Evolutionary conservation across 1,140 invertebrate genomes (phyloP).

Genomic region (Anastrepha ludens): DNA sequence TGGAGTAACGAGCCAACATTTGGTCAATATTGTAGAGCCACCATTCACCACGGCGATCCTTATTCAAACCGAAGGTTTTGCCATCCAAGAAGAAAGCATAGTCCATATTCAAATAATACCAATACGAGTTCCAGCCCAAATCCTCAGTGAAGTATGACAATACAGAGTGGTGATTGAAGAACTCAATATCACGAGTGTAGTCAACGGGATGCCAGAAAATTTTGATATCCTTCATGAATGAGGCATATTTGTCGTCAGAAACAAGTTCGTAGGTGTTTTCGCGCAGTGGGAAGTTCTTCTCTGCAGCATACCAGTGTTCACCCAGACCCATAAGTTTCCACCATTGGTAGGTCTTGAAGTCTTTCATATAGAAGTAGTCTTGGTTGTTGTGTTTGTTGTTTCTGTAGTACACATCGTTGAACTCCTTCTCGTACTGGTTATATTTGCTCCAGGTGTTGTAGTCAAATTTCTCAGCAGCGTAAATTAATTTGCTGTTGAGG

Average conservation of each 20-base stretch:
- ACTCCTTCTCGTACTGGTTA: slow-evolving; percentile 74
- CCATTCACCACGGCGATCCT: slow-evolving; percentile 79
- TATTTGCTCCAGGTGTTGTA: slow-evolving; percentile 69
- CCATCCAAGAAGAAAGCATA: slow-evolving; percentile 79
- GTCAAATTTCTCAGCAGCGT: slow-evolving; percentile 75
- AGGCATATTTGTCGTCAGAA: slow-evolving; percentile 64
- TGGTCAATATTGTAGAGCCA: slow-evolving; percentile 79
- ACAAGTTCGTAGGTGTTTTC: slow-evolving; percentile 67
- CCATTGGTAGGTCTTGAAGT: slow-evolving; percentile 75
- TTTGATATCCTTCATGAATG: slow-evolving; percentile 67
- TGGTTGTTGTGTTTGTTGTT: slow-evolving; percentile 66
- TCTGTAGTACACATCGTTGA: slow-evolving; percentile 78
- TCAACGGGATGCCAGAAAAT: slow-evolving; percentile 69
- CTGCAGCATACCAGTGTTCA: slow-evolving; percentile 72
- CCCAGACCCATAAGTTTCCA: slow-evolving; percentile 71
- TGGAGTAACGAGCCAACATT: slow-evolving; percentile 78
- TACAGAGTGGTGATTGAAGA: slow-evolving; percentile 77
- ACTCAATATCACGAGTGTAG: slow-evolving; percentile 77
- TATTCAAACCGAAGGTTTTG: slow-evolving; percentile 75
- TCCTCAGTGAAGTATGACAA: slow-evolving; percentile 85
- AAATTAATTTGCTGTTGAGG: slow-evolving; percentile 78
- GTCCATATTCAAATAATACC: slow-evolving; percentile 81
- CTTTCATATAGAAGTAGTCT: slow-evolving; percentile 68
- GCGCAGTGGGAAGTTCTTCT: slow-evolving; percentile 69
- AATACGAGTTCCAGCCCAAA: slow-evolving; percentile 81